A percentile compares a stretch with the other conserved stretches of the same genome.
Evolutionary conservation across 2,113 vertebrate genomes (phyloP).

Genomic region (Misgurnus anguillicaudatus): DNA sequence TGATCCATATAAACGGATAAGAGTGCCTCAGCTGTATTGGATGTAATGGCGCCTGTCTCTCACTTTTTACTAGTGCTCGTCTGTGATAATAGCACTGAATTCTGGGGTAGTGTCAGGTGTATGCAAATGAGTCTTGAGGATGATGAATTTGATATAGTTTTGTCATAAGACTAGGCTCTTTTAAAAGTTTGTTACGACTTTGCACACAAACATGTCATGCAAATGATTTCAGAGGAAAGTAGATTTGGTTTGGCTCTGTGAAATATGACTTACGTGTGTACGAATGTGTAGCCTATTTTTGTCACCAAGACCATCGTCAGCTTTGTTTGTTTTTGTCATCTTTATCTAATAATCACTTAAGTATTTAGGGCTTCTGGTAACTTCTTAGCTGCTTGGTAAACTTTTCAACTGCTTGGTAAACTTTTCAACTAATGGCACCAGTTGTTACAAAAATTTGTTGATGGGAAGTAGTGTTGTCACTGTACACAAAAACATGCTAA

Average conservation of each 20-base stretch:
- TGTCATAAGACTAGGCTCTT: background rate
- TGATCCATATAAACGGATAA: conserved; percentile 70
- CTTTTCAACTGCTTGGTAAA: too few species aligned
- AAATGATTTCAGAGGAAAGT: conserved; percentile 21
- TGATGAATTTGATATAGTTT: conserved; percentile 39
- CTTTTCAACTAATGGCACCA: too few species aligned
- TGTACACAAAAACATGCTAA: too few species aligned
- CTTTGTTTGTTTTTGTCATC: background rate
- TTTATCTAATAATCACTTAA: background rate
- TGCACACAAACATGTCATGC: background rate
- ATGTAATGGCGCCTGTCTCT: conserved; percentile 68
- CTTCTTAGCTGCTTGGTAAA: too few species aligned
- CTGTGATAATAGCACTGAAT: conserved; percentile 63
- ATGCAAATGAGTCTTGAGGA: conserved; percentile 57
- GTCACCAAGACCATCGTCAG: background rate
- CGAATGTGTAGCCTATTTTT: background rate
- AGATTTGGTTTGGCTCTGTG: background rate
- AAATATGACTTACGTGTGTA: conserved; percentile 12
- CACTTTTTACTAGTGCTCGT: background rate
- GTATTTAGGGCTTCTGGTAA: too few species aligned
- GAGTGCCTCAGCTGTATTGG: conserved; percentile 61
- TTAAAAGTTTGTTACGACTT: background rate
- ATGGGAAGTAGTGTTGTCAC: too few species aligned
- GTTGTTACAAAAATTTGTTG: too few species aligned
- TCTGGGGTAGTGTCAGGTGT: conserved; percentile 49